Evolutionary conservation across 2,113 vertebrate species (phyloP).

Genomic region (Odontophorus gujanensis): DNA sequence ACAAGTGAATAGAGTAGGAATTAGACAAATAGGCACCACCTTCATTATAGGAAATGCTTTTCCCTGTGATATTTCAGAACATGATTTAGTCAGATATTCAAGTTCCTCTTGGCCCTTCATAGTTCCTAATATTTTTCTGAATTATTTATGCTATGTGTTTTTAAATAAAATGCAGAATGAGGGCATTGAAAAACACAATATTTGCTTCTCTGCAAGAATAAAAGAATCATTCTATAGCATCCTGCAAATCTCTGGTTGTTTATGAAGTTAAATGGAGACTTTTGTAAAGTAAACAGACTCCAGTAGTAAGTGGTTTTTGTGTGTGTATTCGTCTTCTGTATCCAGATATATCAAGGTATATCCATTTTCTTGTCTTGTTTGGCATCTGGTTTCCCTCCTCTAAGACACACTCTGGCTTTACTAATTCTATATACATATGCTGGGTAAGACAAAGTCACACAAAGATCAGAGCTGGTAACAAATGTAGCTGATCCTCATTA

Average conservation of each 20-base stretch:
- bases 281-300: neutral
- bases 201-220: neutral
- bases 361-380: neutral
- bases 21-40: neutral
- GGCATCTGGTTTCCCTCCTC: neutral
- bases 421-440: neutral
- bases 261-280: neutral
- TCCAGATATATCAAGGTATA: neutral
- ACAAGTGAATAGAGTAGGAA: neutral
- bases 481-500: neutral
- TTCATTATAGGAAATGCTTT: neutral
- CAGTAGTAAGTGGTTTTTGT: neutral
- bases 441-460: neutral
- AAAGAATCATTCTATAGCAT: neutral
- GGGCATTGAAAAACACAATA: neutral
- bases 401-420: neutral
- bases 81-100: neutral
- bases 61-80: neutral
- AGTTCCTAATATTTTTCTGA: neutral
- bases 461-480: neutral
- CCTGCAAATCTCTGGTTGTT: neutral
- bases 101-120: neutral
- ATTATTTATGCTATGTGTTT: neutral
- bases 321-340: neutral
- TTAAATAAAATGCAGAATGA: neutral